Evolutionary conservation across 2,888 invertebrate species (phyloP).

Genomic region (Platynereis dumerilii): DNA sequence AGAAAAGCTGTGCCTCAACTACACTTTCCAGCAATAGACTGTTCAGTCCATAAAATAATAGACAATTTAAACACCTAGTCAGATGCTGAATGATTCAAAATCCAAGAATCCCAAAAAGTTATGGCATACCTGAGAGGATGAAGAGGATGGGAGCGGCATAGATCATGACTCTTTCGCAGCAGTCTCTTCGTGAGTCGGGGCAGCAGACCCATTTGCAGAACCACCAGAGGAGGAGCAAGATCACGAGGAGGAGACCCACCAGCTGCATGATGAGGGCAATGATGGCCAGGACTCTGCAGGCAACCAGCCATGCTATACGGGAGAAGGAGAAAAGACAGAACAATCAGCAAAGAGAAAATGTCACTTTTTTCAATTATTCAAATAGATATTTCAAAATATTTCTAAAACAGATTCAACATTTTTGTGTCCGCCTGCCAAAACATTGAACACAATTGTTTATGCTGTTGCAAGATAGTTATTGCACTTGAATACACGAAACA

Average conservation of each 20-base stretch:
- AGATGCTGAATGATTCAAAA: no score
- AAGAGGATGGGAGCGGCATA: slow-evolving; percentile 40
- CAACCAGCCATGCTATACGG: slow-evolving; percentile 39
- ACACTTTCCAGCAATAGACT: no score
- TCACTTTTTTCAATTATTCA: background rate
- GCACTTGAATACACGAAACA: no score
- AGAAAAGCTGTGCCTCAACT: no score
- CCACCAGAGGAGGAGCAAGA: slow-evolving; percentile 39
- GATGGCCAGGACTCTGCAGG: slow-evolving; percentile 34
- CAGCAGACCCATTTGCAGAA: slow-evolving; percentile 37
- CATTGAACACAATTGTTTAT: no score
- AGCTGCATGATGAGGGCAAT: slow-evolving; percentile 37
- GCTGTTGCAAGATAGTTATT: no score
- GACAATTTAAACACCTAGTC: no score
- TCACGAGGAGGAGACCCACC: slow-evolving; percentile 35
- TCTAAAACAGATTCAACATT: no score
- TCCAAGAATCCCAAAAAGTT: no score
- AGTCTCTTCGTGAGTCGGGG: slow-evolving; percentile 29
- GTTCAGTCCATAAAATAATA: no score
- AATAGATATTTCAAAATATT: no score
- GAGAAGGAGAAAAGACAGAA: background rate
- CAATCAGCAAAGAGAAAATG: background rate
- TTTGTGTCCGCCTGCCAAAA: no score
- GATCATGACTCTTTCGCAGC: slow-evolving; percentile 37
- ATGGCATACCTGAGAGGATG: slow-evolving; percentile 39